Conservation (phyloP, 2,113 vertebrate genomes). For the Apaloderma vittatum region DNA sequence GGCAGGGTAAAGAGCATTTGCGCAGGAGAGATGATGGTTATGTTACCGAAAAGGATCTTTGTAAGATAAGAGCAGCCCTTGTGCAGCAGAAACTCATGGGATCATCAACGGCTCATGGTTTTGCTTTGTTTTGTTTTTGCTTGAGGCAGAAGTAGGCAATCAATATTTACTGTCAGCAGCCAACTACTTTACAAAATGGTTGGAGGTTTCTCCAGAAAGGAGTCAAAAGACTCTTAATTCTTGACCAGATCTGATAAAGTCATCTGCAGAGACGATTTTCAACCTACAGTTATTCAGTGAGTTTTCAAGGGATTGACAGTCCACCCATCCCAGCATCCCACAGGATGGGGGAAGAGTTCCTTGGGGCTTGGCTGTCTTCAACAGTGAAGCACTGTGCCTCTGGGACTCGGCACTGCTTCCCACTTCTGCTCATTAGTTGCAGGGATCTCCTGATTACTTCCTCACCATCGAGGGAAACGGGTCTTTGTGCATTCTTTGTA, state of each 20-base stretch:
- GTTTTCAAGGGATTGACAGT: not conserved
- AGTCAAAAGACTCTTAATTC: not conserved
- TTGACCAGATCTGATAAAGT: not conserved
- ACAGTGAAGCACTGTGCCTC: not conserved
- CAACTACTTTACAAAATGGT: not conserved
- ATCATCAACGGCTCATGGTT: constrained; percentile 1
- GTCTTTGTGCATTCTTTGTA: not conserved
- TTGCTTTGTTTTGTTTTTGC: constrained; percentile 19
- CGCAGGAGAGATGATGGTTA: not conserved
- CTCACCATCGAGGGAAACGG: not conserved
- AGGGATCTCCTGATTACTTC: not conserved
- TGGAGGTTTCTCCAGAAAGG: not conserved
- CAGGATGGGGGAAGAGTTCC: not conserved
- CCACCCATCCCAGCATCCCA: not conserved
- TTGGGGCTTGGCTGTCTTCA: not conserved
- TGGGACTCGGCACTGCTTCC: not conserved
- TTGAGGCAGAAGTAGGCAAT: constrained; percentile 21
- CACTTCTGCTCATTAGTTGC: not conserved
- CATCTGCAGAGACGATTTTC: not conserved
- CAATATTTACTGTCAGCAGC: constrained; percentile 24
- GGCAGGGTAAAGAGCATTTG: not conserved
- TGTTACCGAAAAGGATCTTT: not conserved
- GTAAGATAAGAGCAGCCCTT: not conserved
- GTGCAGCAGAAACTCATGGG: not conserved
- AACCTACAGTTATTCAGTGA: not conserved